A percentile compares a stretch with the other conserved stretches of the same genome.
phyloP scores from a whole-genome alignment of 2,888 invertebrate genomes.

The Drosophila anomalipes region DNA sequence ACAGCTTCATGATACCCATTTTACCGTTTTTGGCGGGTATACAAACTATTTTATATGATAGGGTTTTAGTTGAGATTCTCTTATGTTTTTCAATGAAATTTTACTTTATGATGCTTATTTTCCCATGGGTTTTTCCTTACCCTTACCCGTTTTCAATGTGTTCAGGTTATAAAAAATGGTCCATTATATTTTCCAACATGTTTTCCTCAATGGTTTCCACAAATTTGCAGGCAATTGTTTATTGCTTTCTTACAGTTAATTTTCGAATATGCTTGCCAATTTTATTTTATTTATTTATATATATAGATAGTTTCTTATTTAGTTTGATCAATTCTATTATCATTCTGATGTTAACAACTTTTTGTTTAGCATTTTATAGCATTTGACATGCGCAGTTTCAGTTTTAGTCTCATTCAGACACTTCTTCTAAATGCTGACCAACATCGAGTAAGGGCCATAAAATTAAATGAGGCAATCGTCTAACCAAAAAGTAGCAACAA shows the following conservation, averaged over 20 bases:
- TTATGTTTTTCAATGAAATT: background rate
- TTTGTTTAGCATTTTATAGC: background rate
- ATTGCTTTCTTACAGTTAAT: too few species aligned
- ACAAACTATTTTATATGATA: background rate
- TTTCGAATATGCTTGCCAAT: background rate
- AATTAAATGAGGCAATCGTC: background rate
- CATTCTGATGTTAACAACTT: background rate
- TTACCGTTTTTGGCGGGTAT: background rate
- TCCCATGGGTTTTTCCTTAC: background rate
- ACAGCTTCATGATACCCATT: background rate
- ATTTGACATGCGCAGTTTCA: background rate
- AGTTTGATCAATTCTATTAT: too few species aligned
- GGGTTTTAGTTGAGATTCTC: background rate
- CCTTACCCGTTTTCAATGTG: background rate
- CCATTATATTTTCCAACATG: too few species aligned
- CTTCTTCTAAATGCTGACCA: constrained; percentile 13
- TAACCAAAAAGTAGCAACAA: constrained; percentile 5
- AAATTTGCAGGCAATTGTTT: too few species aligned
- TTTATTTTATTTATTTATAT: background rate
- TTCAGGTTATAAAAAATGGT: background rate
- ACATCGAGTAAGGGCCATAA: constrained; percentile 9
- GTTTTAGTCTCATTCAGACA: background rate
- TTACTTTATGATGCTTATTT: background rate
- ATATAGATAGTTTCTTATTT: background rate
- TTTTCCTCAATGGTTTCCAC: too few species aligned